Evolutionary conservation across 2,113 vertebrate genomes (phyloP).

Genomic region (Protobothrops mucrosquamatus): DNA sequence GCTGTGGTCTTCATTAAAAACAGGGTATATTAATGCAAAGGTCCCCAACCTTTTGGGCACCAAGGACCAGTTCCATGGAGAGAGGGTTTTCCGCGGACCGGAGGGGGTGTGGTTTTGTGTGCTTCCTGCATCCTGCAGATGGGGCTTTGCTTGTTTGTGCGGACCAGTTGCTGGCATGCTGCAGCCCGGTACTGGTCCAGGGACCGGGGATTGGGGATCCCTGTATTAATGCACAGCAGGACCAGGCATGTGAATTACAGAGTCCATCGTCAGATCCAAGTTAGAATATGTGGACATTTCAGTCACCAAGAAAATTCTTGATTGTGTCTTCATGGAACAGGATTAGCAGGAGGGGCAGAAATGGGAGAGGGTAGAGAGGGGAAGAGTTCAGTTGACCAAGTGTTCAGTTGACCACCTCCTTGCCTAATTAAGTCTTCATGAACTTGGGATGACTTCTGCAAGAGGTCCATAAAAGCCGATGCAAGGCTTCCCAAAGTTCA

Average conservation of each 20-base stretch:
- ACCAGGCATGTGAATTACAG: background rate
- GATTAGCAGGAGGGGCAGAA: background rate
- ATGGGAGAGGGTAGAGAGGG: background rate
- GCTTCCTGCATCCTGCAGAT: too few species aligned
- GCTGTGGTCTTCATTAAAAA: background rate
- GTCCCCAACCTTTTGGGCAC: too few species aligned
- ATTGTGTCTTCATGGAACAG: background rate
- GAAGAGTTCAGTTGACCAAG: conserved; percentile 48
- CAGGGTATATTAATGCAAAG: background rate
- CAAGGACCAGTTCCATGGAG: too few species aligned
- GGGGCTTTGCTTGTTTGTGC: too few species aligned
- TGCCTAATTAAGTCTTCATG: conserved; percentile 57
- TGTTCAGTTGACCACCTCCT: conserved; percentile 24
- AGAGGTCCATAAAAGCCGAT: conserved; percentile 59
- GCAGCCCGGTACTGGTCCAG: too few species aligned
- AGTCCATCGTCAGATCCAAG: background rate
- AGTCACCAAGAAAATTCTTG: background rate
- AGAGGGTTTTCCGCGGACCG: too few species aligned
- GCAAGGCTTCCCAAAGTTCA: conserved; percentile 60
- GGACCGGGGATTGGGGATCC: too few species aligned
- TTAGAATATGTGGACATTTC: background rate
- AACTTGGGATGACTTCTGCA: conserved; percentile 56
- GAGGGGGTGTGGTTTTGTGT: too few species aligned
- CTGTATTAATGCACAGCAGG: background rate
- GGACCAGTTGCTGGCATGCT: too few species aligned